Conservation (phyloP, 64 coral and sea anemone species). For the Platygyra sinensis region DNA sequence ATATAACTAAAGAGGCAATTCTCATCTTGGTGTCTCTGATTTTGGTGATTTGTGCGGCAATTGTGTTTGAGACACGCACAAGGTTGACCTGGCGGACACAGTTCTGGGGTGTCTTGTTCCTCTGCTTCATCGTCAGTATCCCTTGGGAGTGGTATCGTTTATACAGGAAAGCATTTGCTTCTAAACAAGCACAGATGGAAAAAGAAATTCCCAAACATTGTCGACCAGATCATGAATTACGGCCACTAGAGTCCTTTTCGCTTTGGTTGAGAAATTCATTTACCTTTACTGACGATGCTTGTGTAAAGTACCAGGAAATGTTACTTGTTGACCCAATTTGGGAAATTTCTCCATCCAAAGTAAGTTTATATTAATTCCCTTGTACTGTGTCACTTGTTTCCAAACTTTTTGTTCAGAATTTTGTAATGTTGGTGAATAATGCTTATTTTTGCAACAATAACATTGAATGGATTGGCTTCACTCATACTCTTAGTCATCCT, state of each 20-base stretch:
- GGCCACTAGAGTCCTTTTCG: constrained; percentile 51
- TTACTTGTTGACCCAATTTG: constrained; percentile 91
- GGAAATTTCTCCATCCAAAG: constrained; percentile 92
- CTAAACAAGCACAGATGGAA: constrained; percentile 77
- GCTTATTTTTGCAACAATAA: not conserved
- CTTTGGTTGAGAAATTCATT: constrained; percentile 72
- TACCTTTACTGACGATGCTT: constrained; percentile 56
- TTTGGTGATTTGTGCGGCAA: constrained; percentile 29
- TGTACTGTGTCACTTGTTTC: too few species aligned
- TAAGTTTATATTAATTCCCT: constrained; percentile 32
- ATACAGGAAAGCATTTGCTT: constrained; percentile 85
- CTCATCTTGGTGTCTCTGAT: constrained; percentile 1
- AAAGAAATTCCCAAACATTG: constrained; percentile 71
- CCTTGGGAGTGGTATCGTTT: constrained; percentile 97
- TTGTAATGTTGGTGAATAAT: not conserved
- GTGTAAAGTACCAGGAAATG: constrained; percentile 86
- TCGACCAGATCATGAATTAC: constrained; percentile 55
- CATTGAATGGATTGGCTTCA: too few species aligned
- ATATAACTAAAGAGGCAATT: constrained; percentile 36
- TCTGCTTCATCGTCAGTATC: constrained; percentile 81
- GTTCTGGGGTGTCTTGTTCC: constrained; percentile 45
- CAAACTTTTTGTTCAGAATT: too few species aligned
- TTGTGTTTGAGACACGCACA: constrained; percentile 63
- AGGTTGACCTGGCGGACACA: constrained; percentile 62
- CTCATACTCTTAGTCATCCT: too few species aligned